phyloP scores from a whole-genome alignment of 2,113 vertebrate genomes.

The Vimba vimba region DNA sequence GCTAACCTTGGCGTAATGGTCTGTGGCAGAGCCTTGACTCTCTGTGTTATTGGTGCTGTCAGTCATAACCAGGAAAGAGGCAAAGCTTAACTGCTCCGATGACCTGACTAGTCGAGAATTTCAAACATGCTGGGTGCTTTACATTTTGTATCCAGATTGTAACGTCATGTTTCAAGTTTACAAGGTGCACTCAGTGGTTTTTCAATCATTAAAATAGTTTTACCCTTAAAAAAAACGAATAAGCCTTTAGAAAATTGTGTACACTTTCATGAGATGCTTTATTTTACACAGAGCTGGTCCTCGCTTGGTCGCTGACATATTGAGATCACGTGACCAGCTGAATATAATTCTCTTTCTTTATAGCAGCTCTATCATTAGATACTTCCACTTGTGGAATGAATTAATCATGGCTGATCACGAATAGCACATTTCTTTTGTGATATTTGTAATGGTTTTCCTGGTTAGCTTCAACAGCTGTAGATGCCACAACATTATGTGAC shows the following conservation, averaged over 20 bases:
- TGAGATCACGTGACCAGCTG: background rate
- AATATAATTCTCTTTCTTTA: background rate
- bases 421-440: background rate
- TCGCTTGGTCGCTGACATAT: background rate
- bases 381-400: background rate
- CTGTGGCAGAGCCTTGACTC: slow-evolving; percentile 46
- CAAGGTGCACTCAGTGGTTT: background rate
- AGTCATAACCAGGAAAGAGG: slow-evolving; percentile 34
- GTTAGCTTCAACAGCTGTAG: background rate
- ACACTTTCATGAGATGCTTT: background rate
- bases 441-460: background rate
- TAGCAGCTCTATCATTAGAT: background rate
- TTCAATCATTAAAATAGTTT: background rate
- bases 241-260: background rate
- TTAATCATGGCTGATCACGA: background rate
- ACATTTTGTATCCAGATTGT: background rate
- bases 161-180: background rate
- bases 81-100: slow-evolving; percentile 7
- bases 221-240: background rate
- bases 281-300: background rate
- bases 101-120: background rate
- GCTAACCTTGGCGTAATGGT: slow-evolving; percentile 43
- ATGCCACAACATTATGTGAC: background rate
- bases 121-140: background rate
- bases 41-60: slow-evolving; percentile 40